phyloP scores from a whole-genome alignment of 2,113 vertebrate species.

The Maccullochella peelii region DNA sequence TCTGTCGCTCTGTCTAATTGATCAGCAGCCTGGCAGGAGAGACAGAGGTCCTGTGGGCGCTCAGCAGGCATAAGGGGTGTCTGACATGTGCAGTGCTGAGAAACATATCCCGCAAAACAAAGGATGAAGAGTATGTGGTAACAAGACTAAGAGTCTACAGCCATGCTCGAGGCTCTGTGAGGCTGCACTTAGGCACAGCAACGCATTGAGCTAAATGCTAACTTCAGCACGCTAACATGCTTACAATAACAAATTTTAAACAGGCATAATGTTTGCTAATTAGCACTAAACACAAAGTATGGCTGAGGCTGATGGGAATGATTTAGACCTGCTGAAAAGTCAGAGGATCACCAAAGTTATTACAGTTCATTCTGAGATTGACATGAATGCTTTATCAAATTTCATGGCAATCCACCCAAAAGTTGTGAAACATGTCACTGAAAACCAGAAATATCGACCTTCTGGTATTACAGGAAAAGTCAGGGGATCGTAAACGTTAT shows the following conservation, averaged over 20 bases:
- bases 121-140: slow-evolving; percentile 13
- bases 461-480: neutral
- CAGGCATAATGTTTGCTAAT: neutral
- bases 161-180: neutral
- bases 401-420: neutral
- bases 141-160: neutral
- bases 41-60: slow-evolving; percentile 36
- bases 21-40: slow-evolving; percentile 62
- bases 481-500: neutral
- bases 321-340: neutral
- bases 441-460: neutral
- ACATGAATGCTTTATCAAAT: neutral
- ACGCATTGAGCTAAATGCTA: neutral
- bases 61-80: slow-evolving; percentile 33
- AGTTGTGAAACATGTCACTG: neutral
- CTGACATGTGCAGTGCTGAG: slow-evolving; percentile 48
- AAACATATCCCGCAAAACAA: slow-evolving; percentile 39
- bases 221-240: neutral
- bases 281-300: neutral
- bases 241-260: no score
- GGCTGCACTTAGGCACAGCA: neutral
- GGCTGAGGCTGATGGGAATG: neutral
- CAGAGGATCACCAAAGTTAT: neutral
- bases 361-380: neutral
- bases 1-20: slow-evolving; percentile 67